Evolutionary conservation across 2,888 invertebrate genomes (phyloP), one percentile per base, ranked within the genome.

Genomic region (Drosophila barbarae): DNA sequence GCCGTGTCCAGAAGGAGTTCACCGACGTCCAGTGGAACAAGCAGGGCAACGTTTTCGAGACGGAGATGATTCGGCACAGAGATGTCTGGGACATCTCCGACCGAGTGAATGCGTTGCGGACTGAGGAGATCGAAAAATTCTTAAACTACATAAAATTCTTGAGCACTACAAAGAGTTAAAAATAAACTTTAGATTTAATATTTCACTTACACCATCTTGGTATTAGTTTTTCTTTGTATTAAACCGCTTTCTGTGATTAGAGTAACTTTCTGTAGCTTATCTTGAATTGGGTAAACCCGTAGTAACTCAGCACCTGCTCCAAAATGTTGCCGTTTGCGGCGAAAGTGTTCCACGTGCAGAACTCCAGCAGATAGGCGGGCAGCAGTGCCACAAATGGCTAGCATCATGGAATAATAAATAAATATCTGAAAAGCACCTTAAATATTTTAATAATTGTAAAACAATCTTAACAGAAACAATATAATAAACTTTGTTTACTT

Each of bases 341-440:
- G 87, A 98, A 96, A 87, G 95, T 95, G 87, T 97, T 94, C 72
- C 92, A 90, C 9, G 95, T 94, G 83, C 93, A 92, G 89, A 98
- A 99, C 88, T 99, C 99, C 35, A 99, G 90, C 46, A 95, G 91
- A 90, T 98, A 99, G 0, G 99, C 99, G 39, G 94, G 93, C 38
- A 94, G 90, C 10, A 99, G 18, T 18, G 18, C 18, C 18, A 18
- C 18, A 18, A 18, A 18, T n/a, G n/a, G n/a, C n/a, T n/a, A n/a
- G n/a, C n/a, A n/a, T n/a, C n/a, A n/a, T n/a, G n/a, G n/a, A n/a
- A n/a, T n/a, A n/a, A n/a, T 18, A 18, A 18, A 18, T 18, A 18
- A 18, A 18, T 18, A 18, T 18, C 18, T 18, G 18, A 18, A 18
- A 18, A 18, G 18, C 18, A 18, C 1, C 18, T 18, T 18, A 18